These are phyloP conservation scores for Ardeotis arabs DNA, from an alignment of 2,113 vertebrate genomes.

Conservation along the genomic window DNA sequence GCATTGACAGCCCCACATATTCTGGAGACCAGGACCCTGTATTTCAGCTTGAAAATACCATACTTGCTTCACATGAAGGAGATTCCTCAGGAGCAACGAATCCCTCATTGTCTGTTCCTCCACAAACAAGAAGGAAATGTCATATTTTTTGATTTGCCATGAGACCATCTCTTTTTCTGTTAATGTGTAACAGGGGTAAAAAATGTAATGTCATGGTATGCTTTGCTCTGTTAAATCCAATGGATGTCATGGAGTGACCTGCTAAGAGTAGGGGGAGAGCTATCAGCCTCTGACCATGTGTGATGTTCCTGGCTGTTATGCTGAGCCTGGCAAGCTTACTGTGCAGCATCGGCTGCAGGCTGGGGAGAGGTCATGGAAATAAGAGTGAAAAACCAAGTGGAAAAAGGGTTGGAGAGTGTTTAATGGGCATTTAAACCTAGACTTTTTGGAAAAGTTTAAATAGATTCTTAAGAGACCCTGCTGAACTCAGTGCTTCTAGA, in stretches of 20 bases:
- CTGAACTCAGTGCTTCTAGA: neutral
- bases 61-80: neutral
- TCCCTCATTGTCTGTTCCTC: neutral
- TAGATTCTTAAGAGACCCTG: neutral
- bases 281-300: neutral
- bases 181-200: neutral
- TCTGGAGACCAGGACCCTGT: neutral
- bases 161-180: neutral
- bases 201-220: neutral
- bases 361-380: neutral
- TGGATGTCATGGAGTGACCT: neutral
- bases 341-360: neutral
- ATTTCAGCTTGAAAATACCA: neutral
- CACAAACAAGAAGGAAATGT: neutral
- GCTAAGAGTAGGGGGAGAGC: neutral
- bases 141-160: neutral
- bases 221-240: neutral
- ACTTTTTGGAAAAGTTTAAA: neutral
- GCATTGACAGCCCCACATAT: neutral
- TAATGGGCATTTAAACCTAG: constrained; percentile 3
- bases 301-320: neutral
- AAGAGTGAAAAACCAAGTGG: neutral
- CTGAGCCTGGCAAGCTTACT: neutral
- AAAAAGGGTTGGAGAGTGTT: neutral
- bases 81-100: neutral